Evolutionary conservation across 2,113 vertebrate genomes (phyloP), one percentile per base, ranked within the genome.

Genomic region (Oriolus oriolus): DNA sequence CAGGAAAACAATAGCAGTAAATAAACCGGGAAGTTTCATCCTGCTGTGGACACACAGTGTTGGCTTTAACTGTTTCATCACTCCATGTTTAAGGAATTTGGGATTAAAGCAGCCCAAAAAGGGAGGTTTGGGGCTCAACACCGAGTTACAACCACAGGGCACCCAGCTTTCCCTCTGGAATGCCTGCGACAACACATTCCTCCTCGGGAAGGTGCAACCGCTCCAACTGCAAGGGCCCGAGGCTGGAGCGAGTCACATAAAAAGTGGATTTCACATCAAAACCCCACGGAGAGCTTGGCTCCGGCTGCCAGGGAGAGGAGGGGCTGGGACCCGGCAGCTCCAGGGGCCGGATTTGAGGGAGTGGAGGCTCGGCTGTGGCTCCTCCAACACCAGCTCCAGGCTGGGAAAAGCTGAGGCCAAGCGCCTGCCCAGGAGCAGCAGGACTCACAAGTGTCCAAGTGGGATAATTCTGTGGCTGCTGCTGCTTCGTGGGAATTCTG

Each of bases 1-100:
- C 13, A 84, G 86, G 77, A n/a, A 63, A 89, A 93, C 75, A 92
- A 92, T 37, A n/a, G 84, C 60, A 74, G 81, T 57, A 89, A 94
- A 89, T 19, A 77, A 81, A 23, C 1, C 0, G 15, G 35, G 50
- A 44, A n/a, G 9, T 41, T 79, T 92, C 2, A 26, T 28, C 35
- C 64, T 30, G 26, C 35, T 59, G 54, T 2, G 83, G 44, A 59
- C 52, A 89, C 59, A 20, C 6, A 86, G 23, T 1, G 7, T 10
- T 11, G 17, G 35, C 10, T 64, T 85, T 84, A 87, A 93, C 59
- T 3, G 0, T 45, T 87, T 47, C 73, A 60, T 35, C 56, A 3
- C 64, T 47, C 21, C 5, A 2, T 0, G 4, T 7, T 45, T 11
- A 10, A 54, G 42, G 45, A 63, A 71, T 45, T 35, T 33, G 52